phyloP scores from a whole-genome alignment of 2,113 vertebrate species.

The Pituophis catenifer region DNA sequence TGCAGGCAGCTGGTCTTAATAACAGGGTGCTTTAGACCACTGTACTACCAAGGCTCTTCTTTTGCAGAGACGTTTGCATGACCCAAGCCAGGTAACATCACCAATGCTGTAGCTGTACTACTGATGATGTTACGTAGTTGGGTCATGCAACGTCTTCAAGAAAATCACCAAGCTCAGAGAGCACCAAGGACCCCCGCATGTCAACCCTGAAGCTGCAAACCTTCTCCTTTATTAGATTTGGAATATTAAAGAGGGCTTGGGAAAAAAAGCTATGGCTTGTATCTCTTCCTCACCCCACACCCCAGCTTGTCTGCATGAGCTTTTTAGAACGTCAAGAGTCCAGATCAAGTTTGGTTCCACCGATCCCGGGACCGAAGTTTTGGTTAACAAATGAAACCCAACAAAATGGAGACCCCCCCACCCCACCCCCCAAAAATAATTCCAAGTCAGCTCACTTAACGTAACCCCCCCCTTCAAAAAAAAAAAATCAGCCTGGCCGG shows the following conservation, averaged over 20 bases:
- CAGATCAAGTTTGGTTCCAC: background rate
- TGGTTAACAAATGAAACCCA: background rate
- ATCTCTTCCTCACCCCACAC: too few relatives aligned
- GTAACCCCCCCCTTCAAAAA: conserved; percentile 43
- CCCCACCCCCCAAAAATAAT: background rate
- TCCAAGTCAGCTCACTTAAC: conserved; percentile 41
- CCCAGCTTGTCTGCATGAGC: background rate
- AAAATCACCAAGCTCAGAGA: too few relatives aligned
- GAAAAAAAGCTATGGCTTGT: background rate
- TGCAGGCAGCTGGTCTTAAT: too few relatives aligned
- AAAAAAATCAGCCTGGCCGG: conserved; percentile 63
- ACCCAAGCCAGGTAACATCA: background rate
- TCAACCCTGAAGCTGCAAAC: background rate
- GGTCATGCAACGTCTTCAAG: background rate
- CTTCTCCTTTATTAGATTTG: background rate
- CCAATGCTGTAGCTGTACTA: too few relatives aligned
- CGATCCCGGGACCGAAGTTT: background rate
- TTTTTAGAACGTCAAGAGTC: background rate
- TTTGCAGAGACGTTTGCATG: background rate
- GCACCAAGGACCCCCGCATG: background rate
- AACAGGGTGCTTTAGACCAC: too few relatives aligned
- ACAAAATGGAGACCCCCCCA: background rate
- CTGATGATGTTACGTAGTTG: background rate
- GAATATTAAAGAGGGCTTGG: background rate
- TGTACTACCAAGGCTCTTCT: too few relatives aligned